Base-by-base conservation (phyloP, 1,140 invertebrate species). In the Diabrotica virgifera region DNA sequence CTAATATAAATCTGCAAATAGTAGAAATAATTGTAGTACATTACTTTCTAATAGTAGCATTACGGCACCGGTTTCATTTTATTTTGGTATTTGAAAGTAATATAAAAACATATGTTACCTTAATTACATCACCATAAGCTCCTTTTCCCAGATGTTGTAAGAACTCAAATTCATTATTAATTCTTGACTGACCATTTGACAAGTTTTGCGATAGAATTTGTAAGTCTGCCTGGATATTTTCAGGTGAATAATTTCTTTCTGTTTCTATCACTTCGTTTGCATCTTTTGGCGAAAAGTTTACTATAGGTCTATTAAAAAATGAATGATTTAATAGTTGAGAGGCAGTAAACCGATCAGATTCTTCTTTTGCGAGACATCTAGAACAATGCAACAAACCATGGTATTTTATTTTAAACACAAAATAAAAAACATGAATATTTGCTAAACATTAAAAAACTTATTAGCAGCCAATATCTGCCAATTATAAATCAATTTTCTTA, bases 41-140 rank as follows among this genome's bases (percentile, higher is more conserved):
- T 24, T 24, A 24, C 1, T 4, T 24, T 2, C 24, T 24, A 24
- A 24, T 24, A 24, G 24, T 24, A 24, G 24, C 24, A 24, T 24
- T 24, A 24, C 24, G 24, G 24, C 4, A 1, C 24, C 24, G 24
- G 24, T 24, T 24, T 24, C 4, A 24, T 24, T 24, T 24, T 24
- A 24, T 24, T 24, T 24, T 24, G 4, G 24, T 24, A 24, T 24
- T 24, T 24, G 1, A 24, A 24, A 24, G 1, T 1, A 24, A 24
- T 24, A 24, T 4, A 24, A 24, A 24, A 24, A 24, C 1, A 24
- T 24, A 4, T 24, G 13, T 77, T 74, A 96, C 95, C 85, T 98
- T 97, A 5, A 97, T 81, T 11, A 99, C 97, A 83, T 96, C 90
- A 2, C 97, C 97, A 82, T 96, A 99, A 3, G 94, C 96, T 12